Evolutionary conservation across 2,113 vertebrate species (phyloP).

Genomic region (Trachemys scripta): DNA sequence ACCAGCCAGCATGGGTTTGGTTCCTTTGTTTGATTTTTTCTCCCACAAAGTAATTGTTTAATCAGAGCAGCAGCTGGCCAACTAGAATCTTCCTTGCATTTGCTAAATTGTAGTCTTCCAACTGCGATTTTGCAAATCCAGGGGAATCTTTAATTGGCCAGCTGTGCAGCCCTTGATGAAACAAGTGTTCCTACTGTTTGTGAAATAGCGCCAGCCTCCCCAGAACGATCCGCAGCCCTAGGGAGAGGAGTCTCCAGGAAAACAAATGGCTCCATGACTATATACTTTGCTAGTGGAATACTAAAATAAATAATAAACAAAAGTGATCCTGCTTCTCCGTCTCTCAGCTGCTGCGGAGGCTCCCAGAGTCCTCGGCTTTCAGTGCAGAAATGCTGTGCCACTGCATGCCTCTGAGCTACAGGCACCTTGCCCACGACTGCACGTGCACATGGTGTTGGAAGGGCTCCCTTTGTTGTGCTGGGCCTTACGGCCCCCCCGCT

Average conservation of each 20-base stretch:
- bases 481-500: neutral
- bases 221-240: constrained; percentile 1
- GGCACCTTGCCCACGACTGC: neutral
- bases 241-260: constrained; percentile 6
- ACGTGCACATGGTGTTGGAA: rapidly evolving
- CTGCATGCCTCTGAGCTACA: neutral
- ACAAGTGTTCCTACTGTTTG: constrained; percentile 23
- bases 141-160: constrained; percentile 61
- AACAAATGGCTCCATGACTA: neutral
- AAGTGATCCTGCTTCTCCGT: neutral
- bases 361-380: neutral
- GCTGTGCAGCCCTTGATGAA: constrained; percentile 60
- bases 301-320: neutral
- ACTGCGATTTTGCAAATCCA: constrained; percentile 51
- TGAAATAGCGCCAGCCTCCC: neutral
- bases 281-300: constrained; percentile 8
- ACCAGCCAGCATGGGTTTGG: neutral
- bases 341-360: neutral
- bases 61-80: constrained; percentile 14
- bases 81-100: neutral
- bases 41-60: neutral
- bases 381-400: rapidly evolving
- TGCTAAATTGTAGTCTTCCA: neutral
- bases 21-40: neutral
- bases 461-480: rapidly evolving